Conservation (phyloP, 2,113 vertebrate genomes). For the Tichodroma muraria region DNA sequence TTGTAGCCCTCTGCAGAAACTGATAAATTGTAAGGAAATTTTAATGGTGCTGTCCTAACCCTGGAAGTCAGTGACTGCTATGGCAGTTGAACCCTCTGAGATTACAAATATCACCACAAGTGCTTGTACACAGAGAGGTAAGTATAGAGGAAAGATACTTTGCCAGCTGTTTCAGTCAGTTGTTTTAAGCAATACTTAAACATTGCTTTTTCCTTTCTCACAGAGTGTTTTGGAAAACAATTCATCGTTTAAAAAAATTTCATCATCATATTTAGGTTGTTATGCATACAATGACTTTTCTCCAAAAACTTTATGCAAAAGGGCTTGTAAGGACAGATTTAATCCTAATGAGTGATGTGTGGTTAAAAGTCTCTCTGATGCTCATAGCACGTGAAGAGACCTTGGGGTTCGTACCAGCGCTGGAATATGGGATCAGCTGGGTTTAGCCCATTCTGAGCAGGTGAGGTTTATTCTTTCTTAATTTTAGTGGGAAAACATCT, state of each 20-base stretch:
- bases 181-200: not conserved
- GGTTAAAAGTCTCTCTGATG: not conserved
- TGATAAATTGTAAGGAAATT: not conserved
- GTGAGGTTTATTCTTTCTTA: not conserved
- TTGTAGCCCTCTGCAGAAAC: not conserved
- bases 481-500: not conserved
- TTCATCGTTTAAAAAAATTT: rapidly evolving
- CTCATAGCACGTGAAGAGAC: not conserved
- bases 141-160: not conserved
- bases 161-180: not conserved
- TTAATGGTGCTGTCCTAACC: not conserved
- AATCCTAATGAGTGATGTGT: not conserved
- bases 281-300: not conserved
- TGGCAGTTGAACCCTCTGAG: not conserved
- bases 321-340: not conserved
- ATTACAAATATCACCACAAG: not conserved
- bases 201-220: not conserved
- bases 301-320: not conserved
- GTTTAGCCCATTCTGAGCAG: not conserved
- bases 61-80: not conserved
- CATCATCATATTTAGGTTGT: not conserved
- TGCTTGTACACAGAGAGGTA: not conserved
- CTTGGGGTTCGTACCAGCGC: not conserved
- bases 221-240: not conserved
- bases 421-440: not conserved